Percentiles rank a stretch among this genome's conserved stretches.
Evolutionary conservation across 2,888 invertebrate species (phyloP).

Genomic region (Aleiodes testaceus): DNA sequence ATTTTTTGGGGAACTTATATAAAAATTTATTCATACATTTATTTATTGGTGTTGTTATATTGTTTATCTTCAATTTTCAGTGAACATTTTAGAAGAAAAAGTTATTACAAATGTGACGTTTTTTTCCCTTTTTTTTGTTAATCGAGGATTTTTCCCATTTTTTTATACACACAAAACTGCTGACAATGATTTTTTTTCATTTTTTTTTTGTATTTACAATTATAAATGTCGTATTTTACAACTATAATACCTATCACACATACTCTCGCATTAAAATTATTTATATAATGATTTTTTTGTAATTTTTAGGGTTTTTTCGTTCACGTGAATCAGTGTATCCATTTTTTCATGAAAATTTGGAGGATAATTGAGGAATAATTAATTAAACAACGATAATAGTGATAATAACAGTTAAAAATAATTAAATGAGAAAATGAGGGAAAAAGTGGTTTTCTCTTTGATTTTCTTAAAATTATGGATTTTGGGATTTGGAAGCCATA

Average conservation of each 20-base stretch:
- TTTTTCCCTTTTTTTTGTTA: slow-evolving; percentile 35
- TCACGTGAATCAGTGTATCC: background rate
- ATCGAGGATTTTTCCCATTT: slow-evolving; percentile 43
- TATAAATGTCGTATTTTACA: slow-evolving; percentile 70
- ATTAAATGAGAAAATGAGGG: slow-evolving; percentile 3
- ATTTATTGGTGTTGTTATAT: slow-evolving; percentile 67
- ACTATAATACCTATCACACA: slow-evolving; percentile 62
- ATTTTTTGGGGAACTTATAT: slow-evolving; percentile 67
- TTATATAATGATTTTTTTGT: slow-evolving; percentile 28
- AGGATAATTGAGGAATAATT: background rate
- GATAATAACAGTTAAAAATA: slow-evolving; percentile 38
- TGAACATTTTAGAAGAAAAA: slow-evolving; percentile 65
- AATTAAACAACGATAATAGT: slow-evolving; percentile 38
- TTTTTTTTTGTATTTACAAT: slow-evolving; percentile 65
- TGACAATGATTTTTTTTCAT: slow-evolving; percentile 61
- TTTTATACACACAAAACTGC: slow-evolving; percentile 61
- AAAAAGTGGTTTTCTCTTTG: background rate
- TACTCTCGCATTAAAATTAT: slow-evolving; percentile 45
- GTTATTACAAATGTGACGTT: slow-evolving; percentile 50
- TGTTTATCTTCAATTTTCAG: slow-evolving; percentile 34
- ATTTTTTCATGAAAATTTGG: slow-evolving; percentile 13
- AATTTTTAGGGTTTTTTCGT: slow-evolving; percentile 43
- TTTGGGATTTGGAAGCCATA: slow-evolving; percentile 35
- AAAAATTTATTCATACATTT: slow-evolving; percentile 70
- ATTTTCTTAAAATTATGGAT: background rate